Evolutionary conservation across 2,113 vertebrate genomes (phyloP).

Genomic region (Melanocharis versteri): DNA sequence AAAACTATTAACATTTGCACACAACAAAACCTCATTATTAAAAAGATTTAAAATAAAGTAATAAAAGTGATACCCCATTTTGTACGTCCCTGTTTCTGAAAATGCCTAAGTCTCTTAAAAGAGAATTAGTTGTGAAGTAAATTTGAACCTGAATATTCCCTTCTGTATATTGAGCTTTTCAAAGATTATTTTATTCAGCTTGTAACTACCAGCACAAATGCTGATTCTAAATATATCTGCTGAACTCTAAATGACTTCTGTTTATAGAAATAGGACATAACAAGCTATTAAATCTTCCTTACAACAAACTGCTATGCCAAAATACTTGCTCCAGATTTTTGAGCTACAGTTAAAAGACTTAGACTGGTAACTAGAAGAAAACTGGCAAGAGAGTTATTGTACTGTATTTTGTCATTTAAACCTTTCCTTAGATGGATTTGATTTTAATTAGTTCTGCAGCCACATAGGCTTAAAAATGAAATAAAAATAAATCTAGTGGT

Average conservation of each 20-base stretch:
- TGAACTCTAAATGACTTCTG: slow-evolving; percentile 79
- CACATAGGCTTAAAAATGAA: not conserved
- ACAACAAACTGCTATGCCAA: slow-evolving; percentile 70
- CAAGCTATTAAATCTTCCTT: slow-evolving; percentile 77
- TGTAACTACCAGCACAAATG: slow-evolving; percentile 68
- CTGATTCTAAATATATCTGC: slow-evolving; percentile 76
- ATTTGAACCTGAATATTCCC: not conserved
- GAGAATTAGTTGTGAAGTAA: not conserved
- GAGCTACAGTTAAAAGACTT: slow-evolving; percentile 23
- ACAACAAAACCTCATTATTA: not conserved
- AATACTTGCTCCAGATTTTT: slow-evolving; percentile 59
- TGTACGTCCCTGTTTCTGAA: not conserved
- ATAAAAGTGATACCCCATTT: not conserved
- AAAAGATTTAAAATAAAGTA: not conserved
- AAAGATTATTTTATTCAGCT: slow-evolving; percentile 72
- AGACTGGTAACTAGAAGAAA: not conserved
- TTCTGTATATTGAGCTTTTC: slow-evolving; percentile 61
- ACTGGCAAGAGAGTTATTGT: not conserved
- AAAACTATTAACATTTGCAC: not conserved
- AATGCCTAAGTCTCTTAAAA: not conserved
- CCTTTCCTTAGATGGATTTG: not conserved
- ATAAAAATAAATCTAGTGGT: not conserved
- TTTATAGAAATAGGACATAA: slow-evolving; percentile 77
- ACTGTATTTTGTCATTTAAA: not conserved
- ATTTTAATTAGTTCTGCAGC: not conserved